A percentile compares a stretch with the other conserved stretches of the same genome.
Conservation (phyloP, 2,888 invertebrate species). For the Bombylius discolor region DNA sequence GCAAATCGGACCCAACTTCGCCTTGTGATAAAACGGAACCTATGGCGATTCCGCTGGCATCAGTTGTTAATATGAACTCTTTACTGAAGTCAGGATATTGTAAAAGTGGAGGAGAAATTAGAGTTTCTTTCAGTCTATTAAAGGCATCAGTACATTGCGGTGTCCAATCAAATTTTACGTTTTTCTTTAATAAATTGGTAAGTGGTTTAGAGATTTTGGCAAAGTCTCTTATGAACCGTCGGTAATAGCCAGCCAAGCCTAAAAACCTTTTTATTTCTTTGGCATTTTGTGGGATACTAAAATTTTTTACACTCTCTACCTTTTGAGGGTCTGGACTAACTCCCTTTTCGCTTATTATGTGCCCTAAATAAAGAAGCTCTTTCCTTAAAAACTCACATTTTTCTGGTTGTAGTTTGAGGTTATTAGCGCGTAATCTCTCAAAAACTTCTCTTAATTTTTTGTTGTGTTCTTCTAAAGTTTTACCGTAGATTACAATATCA, state of each 20-base stretch:
- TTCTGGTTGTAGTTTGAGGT: constrained; percentile 18
- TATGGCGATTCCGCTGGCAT: constrained; percentile 18
- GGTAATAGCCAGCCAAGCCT: constrained; percentile 16
- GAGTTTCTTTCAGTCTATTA: background rate
- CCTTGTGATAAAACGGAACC: constrained; percentile 19
- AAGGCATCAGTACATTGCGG: constrained; percentile 1
- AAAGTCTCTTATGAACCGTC: constrained; percentile 9
- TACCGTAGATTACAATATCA: background rate
- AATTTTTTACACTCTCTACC: constrained; percentile 1
- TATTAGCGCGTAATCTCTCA: constrained; percentile 2
- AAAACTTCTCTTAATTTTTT: background rate
- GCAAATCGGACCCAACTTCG: constrained; percentile 6
- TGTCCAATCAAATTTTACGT: constrained; percentile 3
- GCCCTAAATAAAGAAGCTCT: constrained; percentile 16
- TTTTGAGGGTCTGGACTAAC: constrained; percentile 7
- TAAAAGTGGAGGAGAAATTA: constrained; percentile 20
- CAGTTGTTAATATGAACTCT: constrained; percentile 20
- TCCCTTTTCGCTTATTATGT: constrained; percentile 20
- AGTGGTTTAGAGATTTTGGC: constrained; percentile 1
- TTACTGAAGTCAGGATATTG: constrained; percentile 25
- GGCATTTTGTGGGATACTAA: constrained; percentile 10
- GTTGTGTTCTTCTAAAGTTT: background rate
- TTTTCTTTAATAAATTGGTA: constrained; percentile 1
- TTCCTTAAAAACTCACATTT: constrained; percentile 17
- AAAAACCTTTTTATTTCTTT: constrained; percentile 18